A percentile compares a stretch with the other conserved stretches of the same genome.
Evolutionary conservation across 2,113 vertebrate species (phyloP).

Genomic region (Ardeotis arabs): DNA sequence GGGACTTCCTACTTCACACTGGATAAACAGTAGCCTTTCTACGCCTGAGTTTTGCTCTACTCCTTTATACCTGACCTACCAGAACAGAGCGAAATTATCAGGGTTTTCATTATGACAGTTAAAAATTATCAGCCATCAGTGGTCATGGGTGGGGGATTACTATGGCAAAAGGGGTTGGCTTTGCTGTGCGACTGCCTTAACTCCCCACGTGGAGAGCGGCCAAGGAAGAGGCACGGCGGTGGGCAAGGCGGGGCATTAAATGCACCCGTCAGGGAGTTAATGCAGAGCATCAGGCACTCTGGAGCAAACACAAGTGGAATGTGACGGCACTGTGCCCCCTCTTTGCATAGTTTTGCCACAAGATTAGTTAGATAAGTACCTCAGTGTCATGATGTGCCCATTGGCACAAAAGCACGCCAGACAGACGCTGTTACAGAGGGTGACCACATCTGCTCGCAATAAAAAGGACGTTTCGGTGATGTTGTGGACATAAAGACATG

Average conservation of each 20-base stretch:
- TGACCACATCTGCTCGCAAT: conserved; percentile 89
- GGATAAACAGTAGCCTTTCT: neutral
- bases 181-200: neutral
- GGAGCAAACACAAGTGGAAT: neutral
- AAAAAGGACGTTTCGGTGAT: conserved; percentile 98
- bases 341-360: conserved; percentile 31
- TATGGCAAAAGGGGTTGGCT: neutral
- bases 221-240: neutral
- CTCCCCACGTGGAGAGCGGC: neutral
- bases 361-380: conserved; percentile 79
- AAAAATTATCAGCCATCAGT: neutral
- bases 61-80: neutral
- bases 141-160: neutral
- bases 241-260: neutral
- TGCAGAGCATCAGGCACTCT: neutral
- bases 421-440: conserved; percentile 89
- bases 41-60: neutral
- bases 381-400: conserved; percentile 96
- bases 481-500: conserved; percentile 94
- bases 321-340: neutral
- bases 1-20: neutral
- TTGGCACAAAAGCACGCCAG: conserved; percentile 98
- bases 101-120: neutral
- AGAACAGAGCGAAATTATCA: neutral
- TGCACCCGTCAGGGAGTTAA: neutral